Evolutionary conservation across 2,888 invertebrate genomes (phyloP).

Genomic region (Argynnis bischoffii): DNA sequence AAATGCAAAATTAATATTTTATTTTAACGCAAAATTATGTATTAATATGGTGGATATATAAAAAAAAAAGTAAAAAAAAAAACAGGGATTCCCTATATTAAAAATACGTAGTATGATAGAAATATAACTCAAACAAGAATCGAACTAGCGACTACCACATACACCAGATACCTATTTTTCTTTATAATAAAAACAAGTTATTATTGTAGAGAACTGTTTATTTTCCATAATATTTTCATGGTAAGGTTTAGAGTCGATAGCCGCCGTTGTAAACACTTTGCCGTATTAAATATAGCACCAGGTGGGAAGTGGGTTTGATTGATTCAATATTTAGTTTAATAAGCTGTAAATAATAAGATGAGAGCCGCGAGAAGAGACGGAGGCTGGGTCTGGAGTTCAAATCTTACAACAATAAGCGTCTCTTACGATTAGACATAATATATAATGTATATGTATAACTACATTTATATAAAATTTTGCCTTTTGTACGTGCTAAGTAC

Average conservation of each 20-base stretch:
- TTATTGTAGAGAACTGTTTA: not conserved
- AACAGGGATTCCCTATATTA: no score
- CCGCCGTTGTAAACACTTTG: slow-evolving; percentile 8
- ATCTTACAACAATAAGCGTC: not conserved
- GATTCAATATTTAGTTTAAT: slow-evolving; percentile 20
- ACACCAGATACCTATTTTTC: not conserved
- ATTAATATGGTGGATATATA: no score
- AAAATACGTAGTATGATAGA: no score
- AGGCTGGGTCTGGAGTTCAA: slow-evolving; percentile 1
- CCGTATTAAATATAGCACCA: slow-evolving; percentile 1
- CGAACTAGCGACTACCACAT: no score
- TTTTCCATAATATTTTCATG: slow-evolving; percentile 11
- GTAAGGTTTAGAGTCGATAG: not conserved
- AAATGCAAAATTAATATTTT: no score
- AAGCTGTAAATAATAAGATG: not conserved
- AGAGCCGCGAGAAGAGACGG: not conserved
- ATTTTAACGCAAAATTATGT: no score
- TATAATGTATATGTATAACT: not conserved
- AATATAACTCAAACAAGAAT: no score
- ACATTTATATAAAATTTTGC: no score
- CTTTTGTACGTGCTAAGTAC: no score
- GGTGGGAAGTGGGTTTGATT: slow-evolving; percentile 7
- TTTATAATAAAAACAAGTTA: not conserved
- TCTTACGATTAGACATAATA: not conserved
- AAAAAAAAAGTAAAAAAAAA: no score